A percentile compares a stretch with the other conserved stretches of the same genome.
Evolutionary conservation across 2,888 invertebrate genomes (phyloP).

Genomic region (Myopa tessellatipennis): DNA sequence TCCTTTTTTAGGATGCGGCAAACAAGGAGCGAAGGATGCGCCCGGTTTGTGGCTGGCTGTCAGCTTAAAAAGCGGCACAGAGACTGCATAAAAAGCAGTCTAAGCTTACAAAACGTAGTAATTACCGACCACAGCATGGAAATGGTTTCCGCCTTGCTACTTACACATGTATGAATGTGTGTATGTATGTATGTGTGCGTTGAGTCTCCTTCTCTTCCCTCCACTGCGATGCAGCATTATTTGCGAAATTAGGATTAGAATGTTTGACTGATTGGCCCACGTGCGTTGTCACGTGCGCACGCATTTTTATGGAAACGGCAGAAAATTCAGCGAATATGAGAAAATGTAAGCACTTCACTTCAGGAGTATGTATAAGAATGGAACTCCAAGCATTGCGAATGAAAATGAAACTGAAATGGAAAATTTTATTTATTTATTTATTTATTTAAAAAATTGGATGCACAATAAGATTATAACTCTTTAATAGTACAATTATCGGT

Average conservation of each 20-base stretch:
- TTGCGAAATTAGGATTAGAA: slow-evolving; percentile 60
- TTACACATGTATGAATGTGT: not conserved
- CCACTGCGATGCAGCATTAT: slow-evolving; percentile 47
- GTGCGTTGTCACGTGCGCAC: slow-evolving; percentile 32
- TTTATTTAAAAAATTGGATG: too few relatives aligned
- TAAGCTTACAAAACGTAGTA: slow-evolving; percentile 37
- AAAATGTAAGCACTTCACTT: not conserved
- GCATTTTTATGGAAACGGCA: not conserved
- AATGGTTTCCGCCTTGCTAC: slow-evolving; percentile 1
- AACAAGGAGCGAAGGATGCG: not conserved
- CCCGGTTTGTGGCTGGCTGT: slow-evolving; percentile 6
- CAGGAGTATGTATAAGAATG: not conserved
- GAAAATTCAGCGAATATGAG: not conserved
- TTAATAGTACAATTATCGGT: too few relatives aligned
- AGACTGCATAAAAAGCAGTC: slow-evolving; percentile 15
- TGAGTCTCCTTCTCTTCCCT: not conserved
- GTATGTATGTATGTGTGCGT: not conserved
- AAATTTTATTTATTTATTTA: too few relatives aligned
- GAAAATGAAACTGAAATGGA: not conserved
- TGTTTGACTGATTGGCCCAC: slow-evolving; percentile 48
- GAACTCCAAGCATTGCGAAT: not conserved
- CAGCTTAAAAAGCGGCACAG: slow-evolving; percentile 20
- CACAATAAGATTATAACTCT: too few relatives aligned
- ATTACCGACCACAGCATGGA: slow-evolving; percentile 34
- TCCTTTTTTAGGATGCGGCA: slow-evolving; percentile 23